A percentile compares a stretch with the other conserved stretches of the same genome.
Conservation (phyloP, 92 coral and sea anemone genomes). For the Siderastrea siderea region DNA sequence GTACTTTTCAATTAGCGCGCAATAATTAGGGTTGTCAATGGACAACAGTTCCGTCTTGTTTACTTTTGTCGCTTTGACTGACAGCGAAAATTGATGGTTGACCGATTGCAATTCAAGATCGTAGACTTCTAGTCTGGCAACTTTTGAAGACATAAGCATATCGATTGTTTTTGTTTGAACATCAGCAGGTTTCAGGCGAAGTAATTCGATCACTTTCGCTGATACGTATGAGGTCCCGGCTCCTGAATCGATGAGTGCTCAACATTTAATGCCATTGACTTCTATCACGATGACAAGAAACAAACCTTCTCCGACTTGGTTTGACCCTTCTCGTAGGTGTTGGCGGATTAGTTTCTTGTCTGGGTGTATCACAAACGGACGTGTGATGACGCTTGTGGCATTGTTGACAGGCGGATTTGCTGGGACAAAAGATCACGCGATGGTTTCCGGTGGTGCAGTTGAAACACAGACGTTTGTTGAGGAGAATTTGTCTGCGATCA, state of each 20-base stretch:
- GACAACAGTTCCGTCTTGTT: constrained; percentile 71
- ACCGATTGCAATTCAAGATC: constrained; percentile 57
- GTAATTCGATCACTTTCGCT: constrained; percentile 52
- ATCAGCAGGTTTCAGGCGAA: constrained; percentile 49
- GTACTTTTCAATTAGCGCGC: constrained; percentile 19
- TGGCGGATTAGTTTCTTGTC: neutral
- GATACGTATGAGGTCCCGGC: constrained; percentile 61
- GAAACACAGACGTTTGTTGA: constrained; percentile 53
- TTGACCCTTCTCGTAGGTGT: constrained; percentile 1
- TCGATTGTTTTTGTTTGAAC: constrained; percentile 60
- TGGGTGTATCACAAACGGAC: constrained; percentile 39
- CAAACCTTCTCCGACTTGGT: constrained; percentile 39
- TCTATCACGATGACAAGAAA: constrained; percentile 52
- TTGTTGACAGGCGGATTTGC: constrained; percentile 55
- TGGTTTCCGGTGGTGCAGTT: constrained; percentile 59
- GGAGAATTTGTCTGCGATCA: constrained; percentile 61
- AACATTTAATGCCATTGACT: constrained; percentile 52
- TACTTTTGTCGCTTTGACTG: constrained; percentile 36
- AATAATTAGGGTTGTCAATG: constrained; percentile 58
- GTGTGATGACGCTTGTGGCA: constrained; percentile 71
- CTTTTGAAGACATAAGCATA: constrained; percentile 70
- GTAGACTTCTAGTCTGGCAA: constrained; percentile 43
- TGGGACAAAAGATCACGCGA: constrained; percentile 46
- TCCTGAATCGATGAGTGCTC: constrained; percentile 19
- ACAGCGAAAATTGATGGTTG: constrained; percentile 55